Base-by-base conservation (phyloP, 2,113 vertebrate species). In the Ictalurus punctatus region DNA sequence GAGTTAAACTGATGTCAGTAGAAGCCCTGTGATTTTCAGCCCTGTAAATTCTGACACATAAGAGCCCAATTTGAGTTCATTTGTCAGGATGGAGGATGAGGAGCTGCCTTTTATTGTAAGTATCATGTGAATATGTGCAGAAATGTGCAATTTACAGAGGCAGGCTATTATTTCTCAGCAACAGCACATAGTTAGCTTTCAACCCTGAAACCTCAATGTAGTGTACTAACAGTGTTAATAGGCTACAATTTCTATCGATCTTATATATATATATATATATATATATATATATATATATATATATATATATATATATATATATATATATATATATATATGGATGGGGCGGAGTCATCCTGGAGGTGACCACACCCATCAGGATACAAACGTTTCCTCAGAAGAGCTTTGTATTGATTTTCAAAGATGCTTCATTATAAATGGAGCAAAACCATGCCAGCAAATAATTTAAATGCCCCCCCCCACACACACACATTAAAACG, bases 1-100 rank as follows among this genome's bases (percentile, higher is more conserved):
- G 8, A 91, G 89, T 86, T 93, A 90, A 90, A 91, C 84, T 86
- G 92, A 94, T 93, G 92, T 91, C 92, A 93, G 87, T 90, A 83
- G 90, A 90, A 25, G 76, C 67, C 92, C 91, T 88, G 90, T 91
- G 92, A 92, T 90, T 93, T 89, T 91, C 85, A 89, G 89, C 92
- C 92, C 87, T 90, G 88, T 81, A 85, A 90, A 90, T 86, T 82
- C 65, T 59, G 80, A 54, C 90, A 83, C 27, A 78, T 76, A 6
- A 65, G 65, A 63, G 56, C 89, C 58, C 59, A 90, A 83, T 92
- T 89, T 87, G 59, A 80, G 89, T 89, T 92, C 88, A 78, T 94
- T 93, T 90, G 91, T 91, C 76, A 89, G 86, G 86, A 83, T 84
- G 65, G 67, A 84, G 52, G 88, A 88, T 52, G 54, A 73, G 65